phyloP scores from a whole-genome alignment of 2,797 vertebrate species.

The Euphonia xanthogaster region DNA sequence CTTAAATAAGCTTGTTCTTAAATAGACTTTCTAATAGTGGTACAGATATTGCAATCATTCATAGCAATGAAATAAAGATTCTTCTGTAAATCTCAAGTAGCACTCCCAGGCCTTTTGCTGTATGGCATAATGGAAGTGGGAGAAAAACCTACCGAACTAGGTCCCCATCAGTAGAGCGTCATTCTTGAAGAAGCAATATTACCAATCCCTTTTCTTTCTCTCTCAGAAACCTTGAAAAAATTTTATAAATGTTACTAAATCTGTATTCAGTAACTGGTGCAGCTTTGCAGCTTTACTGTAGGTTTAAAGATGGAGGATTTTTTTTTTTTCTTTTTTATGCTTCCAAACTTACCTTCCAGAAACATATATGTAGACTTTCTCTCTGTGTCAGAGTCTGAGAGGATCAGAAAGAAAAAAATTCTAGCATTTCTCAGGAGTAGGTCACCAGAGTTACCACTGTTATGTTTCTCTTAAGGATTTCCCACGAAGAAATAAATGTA shows the following conservation, averaged over 20 bases:
- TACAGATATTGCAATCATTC: neutral
- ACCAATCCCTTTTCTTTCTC: neutral
- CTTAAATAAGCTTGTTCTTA: neutral
- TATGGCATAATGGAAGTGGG: neutral
- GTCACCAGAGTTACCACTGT: neutral
- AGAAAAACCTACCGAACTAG: neutral
- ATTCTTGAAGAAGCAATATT: neutral
- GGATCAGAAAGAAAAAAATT: neutral
- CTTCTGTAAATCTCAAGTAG: neutral
- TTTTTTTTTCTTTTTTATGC: neutral
- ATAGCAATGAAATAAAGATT: neutral
- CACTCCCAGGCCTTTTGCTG: neutral
- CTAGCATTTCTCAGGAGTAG: neutral
- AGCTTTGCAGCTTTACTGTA: neutral
- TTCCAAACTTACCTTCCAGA: neutral
- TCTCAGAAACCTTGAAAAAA: neutral
- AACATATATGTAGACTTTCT: neutral
- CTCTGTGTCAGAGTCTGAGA: neutral
- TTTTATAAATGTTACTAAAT: neutral
- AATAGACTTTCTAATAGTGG: neutral
- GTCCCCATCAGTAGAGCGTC: rapidly evolving
- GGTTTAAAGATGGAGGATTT: neutral
- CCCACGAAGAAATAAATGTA: neutral
- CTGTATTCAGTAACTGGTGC: neutral
- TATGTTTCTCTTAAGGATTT: neutral